Percentiles rank a stretch among this genome's conserved stretches.
Conservation (phyloP, 1,140 invertebrate species). For the Heliconius hermathena region DNA sequence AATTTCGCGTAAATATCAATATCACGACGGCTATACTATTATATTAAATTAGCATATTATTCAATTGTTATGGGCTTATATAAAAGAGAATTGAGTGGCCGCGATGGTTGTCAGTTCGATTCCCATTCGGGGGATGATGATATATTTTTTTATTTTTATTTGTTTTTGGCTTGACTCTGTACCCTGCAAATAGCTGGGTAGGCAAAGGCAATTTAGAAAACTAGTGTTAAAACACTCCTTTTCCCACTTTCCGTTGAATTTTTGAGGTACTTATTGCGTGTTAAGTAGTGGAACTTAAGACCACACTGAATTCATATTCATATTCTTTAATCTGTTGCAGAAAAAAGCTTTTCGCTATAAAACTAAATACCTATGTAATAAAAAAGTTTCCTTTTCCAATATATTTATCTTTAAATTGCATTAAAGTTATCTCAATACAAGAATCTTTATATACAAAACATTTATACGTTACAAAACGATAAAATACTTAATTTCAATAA, state of each 20-base stretch:
- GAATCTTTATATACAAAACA: conserved; percentile 7
- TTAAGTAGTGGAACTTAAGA: too few relatives aligned
- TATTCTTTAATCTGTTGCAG: neutral
- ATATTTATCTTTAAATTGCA: conserved; percentile 9
- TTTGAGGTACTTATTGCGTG: too few relatives aligned
- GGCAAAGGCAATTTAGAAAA: neutral
- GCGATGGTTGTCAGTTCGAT: neutral
- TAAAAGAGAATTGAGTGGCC: neutral
- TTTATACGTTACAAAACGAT: conserved; percentile 9
- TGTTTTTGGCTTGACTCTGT: neutral
- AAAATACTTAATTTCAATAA: conserved; percentile 32
- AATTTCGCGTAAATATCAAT: conserved; percentile 12
- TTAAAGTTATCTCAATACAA: conserved; percentile 6
- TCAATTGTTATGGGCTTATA: neutral
- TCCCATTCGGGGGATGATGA: neutral
- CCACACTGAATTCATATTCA: neutral
- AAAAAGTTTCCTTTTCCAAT: neutral
- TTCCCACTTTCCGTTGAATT: too few relatives aligned
- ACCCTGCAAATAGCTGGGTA: too few relatives aligned
- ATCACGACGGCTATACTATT: neutral
- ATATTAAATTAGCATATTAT: neutral
- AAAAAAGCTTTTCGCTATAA: conserved; percentile 2
- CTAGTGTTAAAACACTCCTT: neutral
- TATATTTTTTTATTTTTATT: neutral
- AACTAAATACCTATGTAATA: neutral